These are phyloP conservation scores for Cephalopachus bancanus DNA, from an alignment of 2,797 vertebrate genomes.

Conservation along the genomic window DNA sequence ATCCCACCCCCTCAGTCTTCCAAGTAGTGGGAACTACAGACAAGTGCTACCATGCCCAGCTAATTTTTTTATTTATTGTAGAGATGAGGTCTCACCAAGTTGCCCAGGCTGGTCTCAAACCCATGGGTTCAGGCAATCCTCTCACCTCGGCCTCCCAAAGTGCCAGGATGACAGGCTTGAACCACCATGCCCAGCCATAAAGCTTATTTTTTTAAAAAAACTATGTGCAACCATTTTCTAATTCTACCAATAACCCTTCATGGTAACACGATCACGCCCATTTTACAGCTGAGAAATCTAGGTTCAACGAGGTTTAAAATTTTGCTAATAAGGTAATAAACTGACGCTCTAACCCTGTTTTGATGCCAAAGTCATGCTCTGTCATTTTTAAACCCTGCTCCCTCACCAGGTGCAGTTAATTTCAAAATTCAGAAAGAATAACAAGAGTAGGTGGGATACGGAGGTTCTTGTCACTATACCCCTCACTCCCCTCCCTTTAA, in stretches of 20 bases:
- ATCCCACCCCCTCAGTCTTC: too few species aligned
- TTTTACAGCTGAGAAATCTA: neutral
- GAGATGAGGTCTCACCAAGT: too few species aligned
- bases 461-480: neutral
- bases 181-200: too few species aligned
- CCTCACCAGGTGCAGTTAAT: neutral
- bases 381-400: neutral
- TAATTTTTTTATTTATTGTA: too few species aligned
- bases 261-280: neutral
- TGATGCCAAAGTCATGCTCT: neutral
- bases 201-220: neutral
- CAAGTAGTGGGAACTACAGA: too few species aligned
- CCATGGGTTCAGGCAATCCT: neutral
- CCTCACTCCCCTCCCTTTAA: accelerated
- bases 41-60: too few species aligned
- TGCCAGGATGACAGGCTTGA: too few species aligned
- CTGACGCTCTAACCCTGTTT: neutral
- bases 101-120: neutral
- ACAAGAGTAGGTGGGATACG: neutral
- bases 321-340: neutral
- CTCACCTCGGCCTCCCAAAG: neutral
- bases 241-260: neutral
- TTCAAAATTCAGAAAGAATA: neutral
- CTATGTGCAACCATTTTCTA: neutral
- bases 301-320: neutral